phyloP scores from a whole-genome alignment of 2,797 vertebrate species.

The Antennarius maculatus region DNA sequence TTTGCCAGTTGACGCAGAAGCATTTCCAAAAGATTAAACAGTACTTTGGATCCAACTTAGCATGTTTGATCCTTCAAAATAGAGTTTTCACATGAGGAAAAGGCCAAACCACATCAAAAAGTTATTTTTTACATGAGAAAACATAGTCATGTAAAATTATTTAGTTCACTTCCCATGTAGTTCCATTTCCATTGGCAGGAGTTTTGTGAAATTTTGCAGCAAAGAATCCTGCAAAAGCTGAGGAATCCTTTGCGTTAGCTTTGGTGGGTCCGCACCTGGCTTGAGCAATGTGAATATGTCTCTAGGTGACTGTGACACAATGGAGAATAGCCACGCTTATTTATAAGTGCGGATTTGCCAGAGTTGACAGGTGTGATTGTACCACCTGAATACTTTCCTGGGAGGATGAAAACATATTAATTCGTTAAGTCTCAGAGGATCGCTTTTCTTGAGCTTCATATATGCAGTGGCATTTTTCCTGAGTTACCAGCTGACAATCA shows the following conservation, averaged over 20 bases:
- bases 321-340: constrained; percentile 37
- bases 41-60: no score
- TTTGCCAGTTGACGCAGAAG: no score
- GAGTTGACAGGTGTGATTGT: constrained; percentile 71
- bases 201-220: constrained; percentile 15
- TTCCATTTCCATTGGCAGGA: not conserved
- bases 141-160: no score
- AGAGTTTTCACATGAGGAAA: no score
- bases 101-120: no score
- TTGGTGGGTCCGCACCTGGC: constrained; percentile 10
- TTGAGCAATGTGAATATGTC: constrained; percentile 35
- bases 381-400: constrained; percentile 55
- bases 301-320: constrained; percentile 26
- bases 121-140: no score
- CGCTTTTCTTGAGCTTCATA: constrained; percentile 62
- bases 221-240: not conserved
- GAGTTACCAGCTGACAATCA: constrained; percentile 79
- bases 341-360: constrained; percentile 60
- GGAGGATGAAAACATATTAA: constrained; percentile 60
- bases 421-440: constrained; percentile 58
- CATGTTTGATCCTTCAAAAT: no score
- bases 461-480: constrained; percentile 79
- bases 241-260: no score
- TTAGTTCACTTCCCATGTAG: not conserved
- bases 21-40: no score